Base-by-base conservation (phyloP, 1,140 invertebrate genomes). In the Drosophila micromelanica region DNA sequence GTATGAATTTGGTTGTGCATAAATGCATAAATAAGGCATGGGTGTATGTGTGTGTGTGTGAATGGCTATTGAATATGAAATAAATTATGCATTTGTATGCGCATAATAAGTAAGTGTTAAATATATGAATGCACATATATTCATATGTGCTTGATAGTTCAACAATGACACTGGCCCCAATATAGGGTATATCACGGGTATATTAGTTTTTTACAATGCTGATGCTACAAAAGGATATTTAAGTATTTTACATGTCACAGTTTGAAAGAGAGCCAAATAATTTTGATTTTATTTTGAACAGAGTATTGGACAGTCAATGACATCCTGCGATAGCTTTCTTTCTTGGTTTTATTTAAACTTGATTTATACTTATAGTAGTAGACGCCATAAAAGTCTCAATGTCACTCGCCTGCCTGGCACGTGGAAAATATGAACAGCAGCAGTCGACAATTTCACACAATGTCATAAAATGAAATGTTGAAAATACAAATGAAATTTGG, bases 391-490 rank as follows among this genome's bases (percentile, higher is more conserved):
- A 78, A 82, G 74, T 61, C 79, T 67, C 57, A 82, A 75, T 78
- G 80, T 81, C 79, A 82, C 71, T 80, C 77, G 77, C 61, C 52
- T 30, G 61, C 61, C 48, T 67, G 63, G 23, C 78, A 76, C 63
- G 76, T 73, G 68, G 64, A 89, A 89, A 89, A 76, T 89, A 79
- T 89, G 84, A 73, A 86, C 23, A 45, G 52, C 74, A 43, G 55
- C 40, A 32, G 61, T 52, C 42, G 76, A 67, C 52, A 78, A 60
- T 61, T 56, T 65, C 65, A 51, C 55, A 87, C 67, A 62, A 54
- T 72, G 81, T 87, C 81, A 89, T 86, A 89, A 82, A 79, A 56
- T 84, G 76, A 89, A 71, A 79, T 79, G 80, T 87, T 79, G 79
- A 78, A 61, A 75, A 60, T 56, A 48, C 49, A 67, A 80, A 65